These are phyloP conservation scores for Agrochola circellaris DNA, from an alignment of 2,888 invertebrate genomes.

Conservation along the genomic window DNA sequence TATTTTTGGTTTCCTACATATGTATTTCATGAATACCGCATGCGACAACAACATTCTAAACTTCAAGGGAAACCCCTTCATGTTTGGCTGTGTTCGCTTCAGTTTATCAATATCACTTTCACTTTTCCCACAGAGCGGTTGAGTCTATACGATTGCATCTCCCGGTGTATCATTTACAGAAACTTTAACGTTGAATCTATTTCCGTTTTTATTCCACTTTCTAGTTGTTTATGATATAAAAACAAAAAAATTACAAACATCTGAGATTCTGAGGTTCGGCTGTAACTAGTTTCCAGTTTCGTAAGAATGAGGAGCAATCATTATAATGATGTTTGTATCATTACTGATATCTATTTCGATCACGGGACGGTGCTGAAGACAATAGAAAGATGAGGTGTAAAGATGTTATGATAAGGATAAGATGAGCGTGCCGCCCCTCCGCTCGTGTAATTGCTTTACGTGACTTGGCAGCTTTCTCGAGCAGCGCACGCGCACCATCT, in stretches of 20 bases:
- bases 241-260: constrained; percentile 13
- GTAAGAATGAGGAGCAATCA: constrained; percentile 26
- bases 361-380: constrained; percentile 55
- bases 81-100: constrained; percentile 36
- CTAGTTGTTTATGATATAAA: constrained; percentile 38
- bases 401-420: constrained; percentile 69
- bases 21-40: background rate
- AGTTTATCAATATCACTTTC: constrained; percentile 63
- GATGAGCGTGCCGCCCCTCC: constrained; percentile 59
- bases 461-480: constrained; percentile 77
- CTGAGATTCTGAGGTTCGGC: background rate
- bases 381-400: constrained; percentile 65
- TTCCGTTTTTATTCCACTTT: constrained; percentile 45
- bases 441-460: constrained; percentile 73
- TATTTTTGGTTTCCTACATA: background rate
- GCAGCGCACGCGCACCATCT: constrained; percentile 58
- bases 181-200: constrained; percentile 26
- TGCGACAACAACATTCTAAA: constrained; percentile 2
- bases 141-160: constrained; percentile 31
- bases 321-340: constrained; percentile 37
- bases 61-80: constrained; percentile 31
- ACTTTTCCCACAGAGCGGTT: constrained; percentile 57
- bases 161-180: constrained; percentile 44
- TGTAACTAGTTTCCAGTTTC: constrained; percentile 23
- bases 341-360: constrained; percentile 48